phyloP scores from a whole-genome alignment of 1,140 invertebrate genomes.

The Cryptotermes secundus region DNA sequence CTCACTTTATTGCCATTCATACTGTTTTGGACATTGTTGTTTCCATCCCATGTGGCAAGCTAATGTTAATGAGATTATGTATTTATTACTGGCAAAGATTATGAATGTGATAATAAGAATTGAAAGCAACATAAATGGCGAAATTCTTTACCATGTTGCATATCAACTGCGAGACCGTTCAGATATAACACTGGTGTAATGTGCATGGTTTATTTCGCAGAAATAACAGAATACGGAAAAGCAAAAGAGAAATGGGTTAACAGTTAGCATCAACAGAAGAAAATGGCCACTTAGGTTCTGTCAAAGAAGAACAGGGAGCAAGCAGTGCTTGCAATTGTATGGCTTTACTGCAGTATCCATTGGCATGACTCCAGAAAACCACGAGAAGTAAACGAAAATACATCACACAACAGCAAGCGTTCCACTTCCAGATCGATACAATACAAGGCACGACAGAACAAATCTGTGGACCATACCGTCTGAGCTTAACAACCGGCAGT shows the following conservation, averaged over 20 bases:
- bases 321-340: background rate
- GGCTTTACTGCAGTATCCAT: background rate
- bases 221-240: background rate
- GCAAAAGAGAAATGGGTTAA: background rate
- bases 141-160: too few relatives aligned
- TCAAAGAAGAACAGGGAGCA: background rate
- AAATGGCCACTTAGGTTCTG: background rate
- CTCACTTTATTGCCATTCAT: too few relatives aligned
- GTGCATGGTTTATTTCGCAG: too few relatives aligned
- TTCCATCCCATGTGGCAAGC: too few relatives aligned
- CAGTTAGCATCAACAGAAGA: background rate
- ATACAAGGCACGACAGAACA: background rate
- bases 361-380: conserved; percentile 8
- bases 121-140: too few relatives aligned
- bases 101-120: too few relatives aligned
- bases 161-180: too few relatives aligned
- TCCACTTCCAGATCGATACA: background rate
- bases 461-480: background rate
- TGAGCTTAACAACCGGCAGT: background rate
- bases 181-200: too few relatives aligned
- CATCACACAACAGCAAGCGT: background rate
- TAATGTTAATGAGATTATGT: too few relatives aligned
- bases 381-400: background rate
- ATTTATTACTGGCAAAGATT: too few relatives aligned
- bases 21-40: too few relatives aligned